Evolutionary conservation across 2,888 invertebrate species (phyloP), one percentile per base, ranked within the genome.

Genomic region (Eremobia ochroleuca): DNA sequence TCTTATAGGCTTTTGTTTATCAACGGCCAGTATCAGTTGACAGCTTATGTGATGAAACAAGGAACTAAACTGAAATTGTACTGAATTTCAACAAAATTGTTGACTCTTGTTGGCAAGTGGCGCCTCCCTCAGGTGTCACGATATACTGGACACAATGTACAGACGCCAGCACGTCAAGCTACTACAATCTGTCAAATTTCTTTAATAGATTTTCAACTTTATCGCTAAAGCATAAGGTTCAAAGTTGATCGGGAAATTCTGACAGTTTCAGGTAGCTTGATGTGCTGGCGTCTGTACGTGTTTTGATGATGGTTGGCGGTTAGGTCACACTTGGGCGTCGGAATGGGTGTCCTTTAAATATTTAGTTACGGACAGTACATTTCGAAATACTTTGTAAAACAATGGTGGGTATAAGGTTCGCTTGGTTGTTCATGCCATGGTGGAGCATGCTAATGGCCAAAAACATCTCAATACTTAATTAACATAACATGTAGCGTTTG

Each of bases 1-100:
- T 67, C 40, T 15, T 70, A 64, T 11, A 52, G 55, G 37, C 28
- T 55, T 59, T 77, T 83, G 67, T 83, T 72, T 77, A 25, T 66
- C 18, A 49, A 13, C 15, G 34, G 28, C 49, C 58, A 55, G 67
- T 62, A 13, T 62, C 9, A n/a, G 6, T 9, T n/a, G 40, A 37
- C 11, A 25, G 11, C 11, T 52, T 52, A n/a, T 15, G 37, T 34
- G 65, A 9, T 4, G 4, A 1, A 4, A 55, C 8, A 18, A n/a
- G 43, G 21, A 55, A 76, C 31, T 46, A 37, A 11, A 40, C 4
- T 43, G 13, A 74, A 28, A 46, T 66, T n/a, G 11, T 21, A 37
- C 13, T n/a, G 9, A 43, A 43, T 31, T 71, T 43, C 5, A 34
- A n/a, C 11, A 43, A 1, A n/a, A 15, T n/a, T 71, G 18, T 46